Evolutionary conservation across 1,140 invertebrate species (phyloP).

Genomic region (Drosophila rhopaloa): DNA sequence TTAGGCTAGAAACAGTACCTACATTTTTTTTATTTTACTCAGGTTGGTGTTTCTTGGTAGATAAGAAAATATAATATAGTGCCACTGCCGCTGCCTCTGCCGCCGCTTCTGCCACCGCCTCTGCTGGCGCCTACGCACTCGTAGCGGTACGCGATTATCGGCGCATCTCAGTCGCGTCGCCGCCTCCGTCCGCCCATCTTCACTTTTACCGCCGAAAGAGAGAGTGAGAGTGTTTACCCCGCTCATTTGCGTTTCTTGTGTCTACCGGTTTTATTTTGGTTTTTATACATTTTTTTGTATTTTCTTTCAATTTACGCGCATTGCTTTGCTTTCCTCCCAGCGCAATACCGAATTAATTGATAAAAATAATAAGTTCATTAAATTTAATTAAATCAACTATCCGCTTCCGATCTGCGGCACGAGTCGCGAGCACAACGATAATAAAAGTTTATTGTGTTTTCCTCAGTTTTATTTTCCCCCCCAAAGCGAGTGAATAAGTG

Average conservation of each 20-base stretch:
- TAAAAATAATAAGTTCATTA: conserved; percentile 72
- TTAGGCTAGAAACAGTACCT: too few relatives aligned
- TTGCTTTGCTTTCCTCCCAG: conserved; percentile 35
- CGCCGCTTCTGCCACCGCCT: conserved; percentile 11
- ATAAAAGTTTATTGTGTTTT: conserved; percentile 59
- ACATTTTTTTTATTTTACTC: neutral
- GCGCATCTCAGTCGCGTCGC: conserved; percentile 32
- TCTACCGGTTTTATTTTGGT: conserved; percentile 71
- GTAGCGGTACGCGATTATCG: conserved; percentile 36
- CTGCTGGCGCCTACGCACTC: conserved; percentile 52
- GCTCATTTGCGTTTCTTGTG: conserved; percentile 75
- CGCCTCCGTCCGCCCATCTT: conserved; percentile 36
- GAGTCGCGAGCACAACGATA: conserved; percentile 45
- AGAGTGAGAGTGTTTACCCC: conserved; percentile 78
- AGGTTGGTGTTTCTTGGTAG: neutral
- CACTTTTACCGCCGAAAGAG: conserved; percentile 75
- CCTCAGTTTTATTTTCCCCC: conserved; percentile 35
- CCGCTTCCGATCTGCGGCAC: conserved; percentile 72
- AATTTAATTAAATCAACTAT: conserved; percentile 73
- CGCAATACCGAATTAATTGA: conserved; percentile 40
- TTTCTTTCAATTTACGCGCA: conserved; percentile 53
- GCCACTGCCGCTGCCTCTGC: neutral
- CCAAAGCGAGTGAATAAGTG: conserved; percentile 18
- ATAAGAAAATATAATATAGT: conserved; percentile 2
- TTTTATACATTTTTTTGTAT: conserved; percentile 28